These are phyloP conservation scores for Castor canadensis DNA, from an alignment of 2,113 vertebrate genomes.

Conservation along the genomic window DNA sequence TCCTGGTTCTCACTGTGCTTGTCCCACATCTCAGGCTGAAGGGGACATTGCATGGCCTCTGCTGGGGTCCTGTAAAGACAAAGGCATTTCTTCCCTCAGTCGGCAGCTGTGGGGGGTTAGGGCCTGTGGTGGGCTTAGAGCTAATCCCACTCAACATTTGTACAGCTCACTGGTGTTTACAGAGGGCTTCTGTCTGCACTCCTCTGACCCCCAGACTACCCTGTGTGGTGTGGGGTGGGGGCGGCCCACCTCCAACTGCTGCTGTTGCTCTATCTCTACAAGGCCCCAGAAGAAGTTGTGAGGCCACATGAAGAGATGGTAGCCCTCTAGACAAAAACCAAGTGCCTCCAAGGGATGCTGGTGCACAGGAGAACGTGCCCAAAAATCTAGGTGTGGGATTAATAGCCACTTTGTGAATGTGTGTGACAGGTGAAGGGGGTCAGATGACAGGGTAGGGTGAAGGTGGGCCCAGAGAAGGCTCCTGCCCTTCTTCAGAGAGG, in stretches of 20 bases:
- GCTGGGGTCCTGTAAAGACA: neutral
- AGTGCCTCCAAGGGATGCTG: neutral
- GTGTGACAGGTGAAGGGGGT: neutral
- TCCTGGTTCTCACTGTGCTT: neutral
- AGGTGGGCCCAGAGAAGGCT: neutral
- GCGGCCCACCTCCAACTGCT: neutral
- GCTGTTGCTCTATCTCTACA: neutral
- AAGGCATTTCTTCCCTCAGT: neutral
- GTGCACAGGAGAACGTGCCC: neutral
- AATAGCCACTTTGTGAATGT: neutral
- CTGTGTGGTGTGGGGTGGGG: no score
- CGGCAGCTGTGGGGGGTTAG: neutral
- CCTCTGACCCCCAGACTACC: neutral
- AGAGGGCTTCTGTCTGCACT: neutral
- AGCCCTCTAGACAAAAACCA: neutral
- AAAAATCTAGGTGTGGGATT: neutral
- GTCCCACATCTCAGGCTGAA: neutral
- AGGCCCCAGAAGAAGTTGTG: neutral
- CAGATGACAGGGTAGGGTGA: neutral
- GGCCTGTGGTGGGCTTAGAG: constrained; percentile 6
- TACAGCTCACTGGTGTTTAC: constrained; percentile 62
- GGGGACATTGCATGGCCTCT: neutral
- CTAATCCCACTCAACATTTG: constrained; percentile 63
- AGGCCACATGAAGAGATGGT: neutral
- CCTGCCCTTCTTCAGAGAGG: neutral